A percentile compares a stretch with the other conserved stretches of the same genome.
phyloP scores from a whole-genome alignment of 1,140 invertebrate species.

The Drosophila repletoides region DNA sequence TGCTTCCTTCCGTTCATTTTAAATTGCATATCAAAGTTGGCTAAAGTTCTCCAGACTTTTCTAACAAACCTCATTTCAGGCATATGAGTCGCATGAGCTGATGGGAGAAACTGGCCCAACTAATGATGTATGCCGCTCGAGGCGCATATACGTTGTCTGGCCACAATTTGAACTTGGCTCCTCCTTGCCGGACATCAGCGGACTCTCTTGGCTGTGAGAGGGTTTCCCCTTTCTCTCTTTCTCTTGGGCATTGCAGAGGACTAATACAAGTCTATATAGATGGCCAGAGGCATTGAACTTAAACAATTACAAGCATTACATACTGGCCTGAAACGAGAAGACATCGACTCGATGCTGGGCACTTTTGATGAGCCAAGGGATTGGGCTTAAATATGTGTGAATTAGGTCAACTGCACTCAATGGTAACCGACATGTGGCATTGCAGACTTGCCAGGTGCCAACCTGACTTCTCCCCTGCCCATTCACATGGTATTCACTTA shows the following conservation, averaged over 20 bases:
- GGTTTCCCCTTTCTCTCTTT: no score
- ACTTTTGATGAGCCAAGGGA: slow-evolving; percentile 36
- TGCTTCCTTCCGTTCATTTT: neutral
- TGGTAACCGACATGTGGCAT: slow-evolving; percentile 56
- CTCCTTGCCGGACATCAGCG: no score
- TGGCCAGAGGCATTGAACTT: slow-evolving; percentile 64
- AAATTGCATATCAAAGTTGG: slow-evolving; percentile 13
- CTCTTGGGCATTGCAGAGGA: no score
- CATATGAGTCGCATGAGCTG: slow-evolving; percentile 9
- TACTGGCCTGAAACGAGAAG: slow-evolving; percentile 48
- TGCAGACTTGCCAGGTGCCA: slow-evolving; percentile 29
- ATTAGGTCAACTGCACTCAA: slow-evolving; percentile 66
- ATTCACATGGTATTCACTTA: neutral
- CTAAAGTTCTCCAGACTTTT: neutral
- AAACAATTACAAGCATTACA: slow-evolving; percentile 71
- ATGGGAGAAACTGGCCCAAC: slow-evolving; percentile 10
- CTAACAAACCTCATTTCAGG: slow-evolving; percentile 13
- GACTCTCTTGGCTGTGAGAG: no score
- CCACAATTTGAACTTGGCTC: slow-evolving; percentile 35
- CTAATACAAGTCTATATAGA: slow-evolving; percentile 26
- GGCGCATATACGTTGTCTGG: slow-evolving; percentile 17
- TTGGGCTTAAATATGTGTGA: slow-evolving; percentile 47
- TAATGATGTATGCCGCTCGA: slow-evolving; percentile 40
- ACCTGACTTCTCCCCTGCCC: slow-evolving; percentile 8
- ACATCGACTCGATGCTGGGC: slow-evolving; percentile 40